phyloP scores from a whole-genome alignment of 2,888 invertebrate genomes.

The Hydrotaea cyrtoneurina region DNA sequence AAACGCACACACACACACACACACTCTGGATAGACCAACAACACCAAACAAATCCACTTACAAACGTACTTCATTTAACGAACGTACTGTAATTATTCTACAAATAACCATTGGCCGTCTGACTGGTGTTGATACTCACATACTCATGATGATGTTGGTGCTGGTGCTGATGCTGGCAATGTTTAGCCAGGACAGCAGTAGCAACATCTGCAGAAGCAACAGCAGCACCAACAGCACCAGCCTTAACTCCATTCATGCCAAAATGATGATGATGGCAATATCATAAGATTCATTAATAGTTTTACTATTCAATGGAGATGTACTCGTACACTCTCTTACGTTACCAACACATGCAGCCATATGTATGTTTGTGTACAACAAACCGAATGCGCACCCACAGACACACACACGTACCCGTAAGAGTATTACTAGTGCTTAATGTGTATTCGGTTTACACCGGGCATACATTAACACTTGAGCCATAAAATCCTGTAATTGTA shows the following conservation, averaged over 20 bases:
- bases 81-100: slow-evolving; percentile 54
- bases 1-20: no score
- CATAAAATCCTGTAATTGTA: slow-evolving; percentile 34
- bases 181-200: not conserved
- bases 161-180: not conserved
- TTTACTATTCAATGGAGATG: slow-evolving; percentile 23
- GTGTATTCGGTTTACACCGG: not conserved
- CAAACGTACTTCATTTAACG: slow-evolving; percentile 15
- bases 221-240: slow-evolving; percentile 1
- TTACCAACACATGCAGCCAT: no score
- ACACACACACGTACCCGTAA: not conserved
- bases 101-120: slow-evolving; percentile 56
- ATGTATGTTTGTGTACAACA: not conserved
- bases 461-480: slow-evolving; percentile 15
- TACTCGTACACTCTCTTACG: not conserved
- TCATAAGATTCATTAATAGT: slow-evolving; percentile 28
- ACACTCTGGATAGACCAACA: not conserved
- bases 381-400: not conserved
- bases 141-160: not conserved
- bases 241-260: slow-evolving; percentile 24
- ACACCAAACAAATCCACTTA: slow-evolving; percentile 1
- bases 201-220: no score
- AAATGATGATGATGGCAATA: slow-evolving; percentile 31
- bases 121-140: not conserved
- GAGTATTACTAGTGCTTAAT: not conserved